Evolutionary conservation across 2,113 vertebrate genomes (phyloP).

Genomic region (Fulmarus glacialis): DNA sequence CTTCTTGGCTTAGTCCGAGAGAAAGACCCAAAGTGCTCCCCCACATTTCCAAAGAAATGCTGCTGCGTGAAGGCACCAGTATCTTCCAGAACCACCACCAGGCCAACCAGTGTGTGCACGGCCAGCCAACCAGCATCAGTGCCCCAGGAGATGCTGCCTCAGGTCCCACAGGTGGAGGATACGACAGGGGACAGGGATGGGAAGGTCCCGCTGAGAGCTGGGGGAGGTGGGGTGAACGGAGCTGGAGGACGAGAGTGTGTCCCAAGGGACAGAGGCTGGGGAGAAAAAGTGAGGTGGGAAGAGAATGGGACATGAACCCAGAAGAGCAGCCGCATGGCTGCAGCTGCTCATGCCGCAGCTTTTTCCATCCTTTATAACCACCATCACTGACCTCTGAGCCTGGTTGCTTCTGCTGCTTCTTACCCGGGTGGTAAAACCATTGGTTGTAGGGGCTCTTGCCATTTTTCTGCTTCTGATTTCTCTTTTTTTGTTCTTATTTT

Average conservation of each 20-base stretch:
- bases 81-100: background rate
- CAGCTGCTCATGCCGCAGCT: fast-evolving
- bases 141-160: background rate
- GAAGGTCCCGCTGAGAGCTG: background rate
- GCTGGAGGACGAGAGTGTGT: background rate
- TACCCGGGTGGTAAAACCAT: background rate
- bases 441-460: background rate
- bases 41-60: background rate
- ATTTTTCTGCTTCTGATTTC: background rate
- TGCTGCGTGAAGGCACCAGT: fast-evolving
- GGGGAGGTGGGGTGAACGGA: background rate
- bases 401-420: background rate
- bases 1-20: background rate
- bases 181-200: fast-evolving
- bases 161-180: background rate
- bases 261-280: background rate
- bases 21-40: background rate
- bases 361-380: background rate
- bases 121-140: background rate
- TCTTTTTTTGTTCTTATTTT: background rate
- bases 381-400: background rate
- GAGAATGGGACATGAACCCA: background rate
- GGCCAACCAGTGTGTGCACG: fast-evolving
- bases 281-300: background rate
- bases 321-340: background rate